phyloP scores from a whole-genome alignment of 2,888 invertebrate genomes.

The Aporophyla lueneburgensis region DNA sequence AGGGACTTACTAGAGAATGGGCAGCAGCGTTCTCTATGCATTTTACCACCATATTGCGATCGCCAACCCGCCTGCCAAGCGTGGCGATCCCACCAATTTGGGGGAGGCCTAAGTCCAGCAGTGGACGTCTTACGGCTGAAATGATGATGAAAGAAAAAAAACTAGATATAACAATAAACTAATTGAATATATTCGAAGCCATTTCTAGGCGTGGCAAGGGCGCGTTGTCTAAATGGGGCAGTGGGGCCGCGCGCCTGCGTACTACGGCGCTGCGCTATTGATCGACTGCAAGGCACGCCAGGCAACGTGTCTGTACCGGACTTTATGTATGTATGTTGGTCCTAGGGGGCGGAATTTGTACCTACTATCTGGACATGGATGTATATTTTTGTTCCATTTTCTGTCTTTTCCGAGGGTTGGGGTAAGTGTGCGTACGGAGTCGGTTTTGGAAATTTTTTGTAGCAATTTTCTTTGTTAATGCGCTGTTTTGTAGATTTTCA shows the following conservation, averaged over 20 bases:
- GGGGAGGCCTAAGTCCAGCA: too few species aligned
- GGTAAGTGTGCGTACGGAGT: neutral
- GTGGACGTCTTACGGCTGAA: too few species aligned
- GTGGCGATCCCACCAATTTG: too few species aligned
- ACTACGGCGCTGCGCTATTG: slow-evolving; percentile 49
- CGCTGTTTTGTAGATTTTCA: neutral
- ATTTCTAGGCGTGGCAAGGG: slow-evolving; percentile 56
- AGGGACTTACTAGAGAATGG: too few species aligned
- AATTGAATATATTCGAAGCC: slow-evolving; percentile 46
- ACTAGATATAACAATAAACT: slow-evolving; percentile 12
- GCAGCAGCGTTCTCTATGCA: too few species aligned
- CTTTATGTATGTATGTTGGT: slow-evolving; percentile 25
- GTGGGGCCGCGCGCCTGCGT: slow-evolving; percentile 60
- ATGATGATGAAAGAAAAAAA: too few species aligned
- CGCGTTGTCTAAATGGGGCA: slow-evolving; percentile 41
- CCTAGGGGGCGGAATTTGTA: slow-evolving; percentile 14
- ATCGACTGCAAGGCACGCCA: slow-evolving; percentile 45
- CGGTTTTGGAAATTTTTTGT: neutral
- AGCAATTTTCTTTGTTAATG: neutral
- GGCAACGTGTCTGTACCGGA: slow-evolving; percentile 1
- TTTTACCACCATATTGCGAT: too few species aligned
- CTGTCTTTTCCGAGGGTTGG: neutral
- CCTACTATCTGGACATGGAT: slow-evolving; percentile 21
- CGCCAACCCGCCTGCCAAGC: too few species aligned
- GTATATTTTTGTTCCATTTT: slow-evolving; percentile 21